Conservation (phyloP, 2,113 vertebrate species). For the Marmota flaviventris region DNA sequence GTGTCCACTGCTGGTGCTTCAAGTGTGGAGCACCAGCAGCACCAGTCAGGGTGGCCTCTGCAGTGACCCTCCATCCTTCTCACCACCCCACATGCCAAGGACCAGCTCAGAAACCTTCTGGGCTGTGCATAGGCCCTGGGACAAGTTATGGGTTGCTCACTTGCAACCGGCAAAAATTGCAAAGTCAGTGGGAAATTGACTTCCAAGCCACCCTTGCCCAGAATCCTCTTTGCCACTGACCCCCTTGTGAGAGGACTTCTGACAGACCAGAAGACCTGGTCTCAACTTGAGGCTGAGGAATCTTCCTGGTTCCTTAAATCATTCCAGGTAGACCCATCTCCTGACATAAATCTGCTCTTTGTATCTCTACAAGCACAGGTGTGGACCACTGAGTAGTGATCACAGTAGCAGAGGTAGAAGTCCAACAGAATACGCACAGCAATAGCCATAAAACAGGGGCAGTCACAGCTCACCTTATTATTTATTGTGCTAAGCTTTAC, state of each 20-base stretch:
- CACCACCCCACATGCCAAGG: no score
- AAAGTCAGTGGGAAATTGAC: not conserved
- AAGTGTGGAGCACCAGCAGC: not conserved
- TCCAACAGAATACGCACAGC: not conserved
- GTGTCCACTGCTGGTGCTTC: not conserved
- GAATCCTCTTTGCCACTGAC: not conserved
- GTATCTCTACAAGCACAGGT: no score
- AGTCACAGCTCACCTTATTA: not conserved
- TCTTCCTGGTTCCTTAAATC: not conserved
- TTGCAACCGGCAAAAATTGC: no score
- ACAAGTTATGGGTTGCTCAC: not conserved
- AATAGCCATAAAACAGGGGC: not conserved
- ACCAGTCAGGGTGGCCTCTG: not conserved
- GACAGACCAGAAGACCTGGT: not conserved
- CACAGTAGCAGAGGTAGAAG: no score
- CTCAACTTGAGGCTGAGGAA: not conserved
- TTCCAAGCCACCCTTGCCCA: not conserved
- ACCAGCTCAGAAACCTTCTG: not conserved
- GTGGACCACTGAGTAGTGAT: no score
- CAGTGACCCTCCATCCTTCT: fast-evolving
- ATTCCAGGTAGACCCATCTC: not conserved
- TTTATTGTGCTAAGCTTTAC: not conserved
- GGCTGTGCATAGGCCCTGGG: not conserved
- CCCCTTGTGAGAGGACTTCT: not conserved
- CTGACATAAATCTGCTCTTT: not conserved